Base-by-base conservation (phyloP, 1,140 invertebrate species). In the Solen grandis region DNA sequence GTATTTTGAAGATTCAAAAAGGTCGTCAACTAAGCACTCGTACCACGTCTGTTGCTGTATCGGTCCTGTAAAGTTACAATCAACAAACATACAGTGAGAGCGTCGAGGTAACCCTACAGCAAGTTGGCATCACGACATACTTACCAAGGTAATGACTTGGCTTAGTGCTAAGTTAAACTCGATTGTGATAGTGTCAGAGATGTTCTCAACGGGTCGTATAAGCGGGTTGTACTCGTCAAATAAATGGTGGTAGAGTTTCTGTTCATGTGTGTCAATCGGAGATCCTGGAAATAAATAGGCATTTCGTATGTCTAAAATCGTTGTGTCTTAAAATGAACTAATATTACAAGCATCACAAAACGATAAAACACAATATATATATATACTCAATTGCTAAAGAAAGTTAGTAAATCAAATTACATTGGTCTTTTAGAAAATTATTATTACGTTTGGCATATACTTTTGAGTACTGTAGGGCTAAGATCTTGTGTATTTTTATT, bases 161-260 rank as follows among this genome's bases (percentile, higher is more conserved):
- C 65, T 73, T 5, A 74, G 57, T 1, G 62, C 60, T 38, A 74
- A 22, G 63, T 74, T 74, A 55, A 81, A 78, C 89, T 96, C 94
- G 81, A 99, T 97, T 92, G 97, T 96, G 75, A 99, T 97, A 92
- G 97, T 98, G 92, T 99, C 96, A 84, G 97, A 98, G 95, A 98
- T 98, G 92, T 99, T 98, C 92, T 97, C 95, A 73, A 99, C 99
- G 50, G 99, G 99, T 88, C 99, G 95, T 91, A 99, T 99, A 60
- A 99, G 95, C 91, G 99, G 98, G 93, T 99, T 99, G 95, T 99
- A 99, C 27, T 78, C 65, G 1, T n/a, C 31, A 27, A 78, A 78
- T 1, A 78, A 50, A 8, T 60, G 14, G 16, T 78, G 19, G 57
- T 69, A 78, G 10, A 78, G 27, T 25, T 31, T 41, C 52, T 78